phyloP scores from a whole-genome alignment of 2,888 invertebrate species.

The Pollenia griseotomentosa region DNA sequence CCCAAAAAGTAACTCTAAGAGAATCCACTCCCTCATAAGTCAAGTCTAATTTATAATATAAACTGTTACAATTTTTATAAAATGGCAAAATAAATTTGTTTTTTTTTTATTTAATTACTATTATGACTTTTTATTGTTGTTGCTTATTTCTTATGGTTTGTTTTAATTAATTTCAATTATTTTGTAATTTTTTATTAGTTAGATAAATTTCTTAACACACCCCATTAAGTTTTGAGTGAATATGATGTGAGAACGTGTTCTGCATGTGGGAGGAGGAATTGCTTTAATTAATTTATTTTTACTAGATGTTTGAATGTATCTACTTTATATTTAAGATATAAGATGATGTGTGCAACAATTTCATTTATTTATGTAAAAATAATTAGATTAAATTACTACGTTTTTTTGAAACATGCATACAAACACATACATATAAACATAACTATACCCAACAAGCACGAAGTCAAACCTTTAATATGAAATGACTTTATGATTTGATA shows the following conservation, averaged over 20 bases:
- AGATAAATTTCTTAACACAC: constrained; percentile 55
- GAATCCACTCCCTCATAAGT: constrained; percentile 21
- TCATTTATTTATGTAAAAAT: constrained; percentile 53
- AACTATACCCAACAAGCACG: too few species aligned
- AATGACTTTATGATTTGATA: too few species aligned
- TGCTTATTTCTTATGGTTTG: constrained; percentile 30
- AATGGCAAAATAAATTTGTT: constrained; percentile 45
- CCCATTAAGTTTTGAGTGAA: constrained; percentile 38
- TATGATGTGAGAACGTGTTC: neutral
- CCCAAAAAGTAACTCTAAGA: constrained; percentile 32
- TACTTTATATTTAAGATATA: neutral
- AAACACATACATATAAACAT: too few species aligned
- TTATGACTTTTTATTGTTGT: neutral
- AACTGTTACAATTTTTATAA: constrained; percentile 36
- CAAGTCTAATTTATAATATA: neutral
- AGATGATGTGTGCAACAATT: constrained; percentile 43
- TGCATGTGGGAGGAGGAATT: constrained; percentile 28
- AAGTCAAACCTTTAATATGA: too few species aligned
- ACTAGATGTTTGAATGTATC: neutral
- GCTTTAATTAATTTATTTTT: constrained; percentile 54
- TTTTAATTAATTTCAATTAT: constrained; percentile 70
- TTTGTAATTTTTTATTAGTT: constrained; percentile 65
- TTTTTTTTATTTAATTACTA: constrained; percentile 48
- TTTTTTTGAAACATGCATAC: too few species aligned
- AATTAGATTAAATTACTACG: constrained; percentile 51